These are phyloP conservation scores for Folsomia candida DNA, from an alignment of 2,888 invertebrate species.

Conservation along the genomic window DNA sequence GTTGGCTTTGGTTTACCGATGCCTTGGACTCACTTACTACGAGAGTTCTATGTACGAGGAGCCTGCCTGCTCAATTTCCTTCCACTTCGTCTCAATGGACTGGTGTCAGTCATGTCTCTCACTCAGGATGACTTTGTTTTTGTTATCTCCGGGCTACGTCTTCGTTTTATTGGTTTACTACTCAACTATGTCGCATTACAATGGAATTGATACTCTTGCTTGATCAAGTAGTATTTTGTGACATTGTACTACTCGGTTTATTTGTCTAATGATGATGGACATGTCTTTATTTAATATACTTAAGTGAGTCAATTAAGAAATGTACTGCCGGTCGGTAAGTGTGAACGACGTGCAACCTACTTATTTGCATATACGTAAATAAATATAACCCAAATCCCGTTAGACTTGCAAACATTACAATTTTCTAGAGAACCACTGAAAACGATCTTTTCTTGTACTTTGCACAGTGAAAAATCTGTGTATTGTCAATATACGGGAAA, in stretches of 20 bases:
- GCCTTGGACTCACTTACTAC: too few relatives aligned
- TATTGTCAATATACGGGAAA: too few relatives aligned
- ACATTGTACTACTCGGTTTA: neutral
- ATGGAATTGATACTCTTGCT: neutral
- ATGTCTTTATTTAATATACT: too few relatives aligned
- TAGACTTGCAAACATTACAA: too few relatives aligned
- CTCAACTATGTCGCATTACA: neutral
- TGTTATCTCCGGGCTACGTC: neutral
- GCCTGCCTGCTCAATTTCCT: neutral
- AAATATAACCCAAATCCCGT: too few relatives aligned
- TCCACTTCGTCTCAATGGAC: neutral
- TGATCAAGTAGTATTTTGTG: neutral
- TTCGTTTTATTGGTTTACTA: neutral
- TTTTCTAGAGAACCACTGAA: too few relatives aligned
- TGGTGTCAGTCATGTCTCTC: neutral
- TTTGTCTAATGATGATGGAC: neutral
- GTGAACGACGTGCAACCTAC: neutral
- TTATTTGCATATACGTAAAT: neutral
- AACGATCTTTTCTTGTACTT: too few relatives aligned
- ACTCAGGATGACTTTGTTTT: neutral
- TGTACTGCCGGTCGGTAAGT: too few relatives aligned
- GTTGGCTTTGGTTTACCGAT: neutral
- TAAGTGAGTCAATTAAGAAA: too few relatives aligned
- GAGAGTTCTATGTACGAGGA: too few relatives aligned
- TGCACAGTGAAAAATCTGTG: too few relatives aligned